Evolutionary conservation across 2,113 vertebrate species (phyloP).

Genomic region (Oncorhynchus gorbuscha): DNA sequence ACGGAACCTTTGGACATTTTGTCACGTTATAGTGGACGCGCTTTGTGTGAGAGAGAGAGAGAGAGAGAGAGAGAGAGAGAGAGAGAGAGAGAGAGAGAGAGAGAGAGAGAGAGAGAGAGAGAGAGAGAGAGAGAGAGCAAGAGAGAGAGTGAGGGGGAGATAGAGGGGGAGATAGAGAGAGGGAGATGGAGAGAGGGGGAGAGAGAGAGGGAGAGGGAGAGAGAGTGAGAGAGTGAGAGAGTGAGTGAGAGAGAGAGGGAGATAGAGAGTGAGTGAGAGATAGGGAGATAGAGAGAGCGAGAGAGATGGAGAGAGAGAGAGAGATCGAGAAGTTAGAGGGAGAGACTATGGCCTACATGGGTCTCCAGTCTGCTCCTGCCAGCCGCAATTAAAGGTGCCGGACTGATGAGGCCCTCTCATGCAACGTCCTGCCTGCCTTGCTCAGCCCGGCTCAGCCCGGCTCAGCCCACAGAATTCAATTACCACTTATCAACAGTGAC

Average conservation of each 20-base stretch:
- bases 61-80: no score
- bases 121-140: no score
- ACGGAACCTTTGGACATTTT: no score
- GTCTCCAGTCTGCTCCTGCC: conserved; percentile 31
- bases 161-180: no score
- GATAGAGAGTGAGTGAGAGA: conserved; percentile 15
- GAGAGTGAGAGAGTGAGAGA: no score
- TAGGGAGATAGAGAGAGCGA: conserved; percentile 8
- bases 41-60: no score
- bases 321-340: no score
- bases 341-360: neutral
- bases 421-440: conserved; percentile 26
- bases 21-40: no score
- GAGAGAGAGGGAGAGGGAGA: neutral
- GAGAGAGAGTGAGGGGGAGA: no score
- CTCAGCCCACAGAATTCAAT: conserved; percentile 53
- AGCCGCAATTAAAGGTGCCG: conserved; percentile 42
- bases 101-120: accelerated
- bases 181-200: neutral
- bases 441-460: conserved; percentile 17
- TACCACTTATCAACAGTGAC: conserved; percentile 57
- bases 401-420: conserved; percentile 34
- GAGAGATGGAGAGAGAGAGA: neutral
- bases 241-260: conserved; percentile 13
- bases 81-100: no score